Conservation (phyloP, 2,113 vertebrate genomes). For the Syngnathus scovelli region DNA sequence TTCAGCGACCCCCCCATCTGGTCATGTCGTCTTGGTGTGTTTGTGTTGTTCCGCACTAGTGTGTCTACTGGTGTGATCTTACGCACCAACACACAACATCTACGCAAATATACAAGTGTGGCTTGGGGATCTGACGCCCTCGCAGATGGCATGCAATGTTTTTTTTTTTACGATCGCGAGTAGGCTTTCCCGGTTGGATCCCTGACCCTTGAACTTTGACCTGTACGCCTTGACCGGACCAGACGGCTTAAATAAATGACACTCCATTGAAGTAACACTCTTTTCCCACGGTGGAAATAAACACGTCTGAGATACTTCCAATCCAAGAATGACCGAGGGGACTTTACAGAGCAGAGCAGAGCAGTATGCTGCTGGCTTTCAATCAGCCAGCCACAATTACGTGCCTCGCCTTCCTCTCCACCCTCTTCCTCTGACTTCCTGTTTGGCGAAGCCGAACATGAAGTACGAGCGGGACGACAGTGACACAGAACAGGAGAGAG, state of each 20-base stretch:
- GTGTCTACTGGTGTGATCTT: constrained; percentile 33
- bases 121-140: constrained; percentile 39
- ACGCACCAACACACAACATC: constrained; percentile 4
- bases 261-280: neutral
- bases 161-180: constrained; percentile 62
- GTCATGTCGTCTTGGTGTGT: constrained; percentile 20
- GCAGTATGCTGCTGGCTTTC: constrained; percentile 55
- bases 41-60: constrained; percentile 40
- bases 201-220: constrained; percentile 49
- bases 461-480: neutral
- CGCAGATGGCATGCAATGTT: constrained; percentile 42
- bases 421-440: constrained; percentile 58
- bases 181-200: constrained; percentile 50
- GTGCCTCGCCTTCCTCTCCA: constrained; percentile 63
- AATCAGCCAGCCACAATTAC: constrained; percentile 69
- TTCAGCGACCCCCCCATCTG: constrained; percentile 39
- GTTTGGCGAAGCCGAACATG: constrained; percentile 14
- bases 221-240: constrained; percentile 26
- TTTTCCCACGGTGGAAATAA: neutral
- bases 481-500: neutral
- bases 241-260: constrained; percentile 16
- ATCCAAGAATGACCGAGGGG: constrained; percentile 19
- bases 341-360: constrained; percentile 54
- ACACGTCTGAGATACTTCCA: neutral
- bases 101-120: constrained; percentile 10